Conservation (phyloP, 2,888 invertebrate species). For the Sesia apiformis region DNA sequence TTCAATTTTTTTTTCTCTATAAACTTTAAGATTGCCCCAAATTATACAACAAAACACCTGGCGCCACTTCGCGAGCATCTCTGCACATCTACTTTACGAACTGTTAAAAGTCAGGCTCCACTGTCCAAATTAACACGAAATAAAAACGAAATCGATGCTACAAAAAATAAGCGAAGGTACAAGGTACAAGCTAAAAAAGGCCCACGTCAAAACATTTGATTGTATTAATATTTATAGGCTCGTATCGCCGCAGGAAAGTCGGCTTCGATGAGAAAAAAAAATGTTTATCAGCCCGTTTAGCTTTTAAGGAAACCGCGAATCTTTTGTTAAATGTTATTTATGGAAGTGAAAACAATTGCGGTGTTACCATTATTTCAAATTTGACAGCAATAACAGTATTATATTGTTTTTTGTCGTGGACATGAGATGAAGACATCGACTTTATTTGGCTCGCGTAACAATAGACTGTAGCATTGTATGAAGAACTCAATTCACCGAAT, state of each 20-base stretch:
- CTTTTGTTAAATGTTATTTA: constrained; percentile 72
- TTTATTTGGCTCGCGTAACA: constrained; percentile 38
- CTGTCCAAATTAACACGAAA: constrained; percentile 75
- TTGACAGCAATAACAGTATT: constrained; percentile 71
- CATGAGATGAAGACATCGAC: constrained; percentile 54
- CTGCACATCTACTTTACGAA: constrained; percentile 65
- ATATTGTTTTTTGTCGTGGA: constrained; percentile 44
- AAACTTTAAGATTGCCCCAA: constrained; percentile 12
- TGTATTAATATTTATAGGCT: constrained; percentile 74
- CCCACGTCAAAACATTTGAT: constrained; percentile 75
- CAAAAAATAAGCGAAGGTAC: constrained; percentile 68
- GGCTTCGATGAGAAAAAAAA: constrained; percentile 53
- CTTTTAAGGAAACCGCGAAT: constrained; percentile 73
- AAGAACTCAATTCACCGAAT: constrained; percentile 26
- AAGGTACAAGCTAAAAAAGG: constrained; percentile 72
- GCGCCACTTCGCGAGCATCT: constrained; percentile 36
- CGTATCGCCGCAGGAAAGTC: constrained; percentile 67
- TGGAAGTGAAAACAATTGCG: constrained; percentile 69
- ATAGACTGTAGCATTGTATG: constrained; percentile 29
- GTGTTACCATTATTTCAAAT: constrained; percentile 69
- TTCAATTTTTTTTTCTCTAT: constrained; percentile 16
- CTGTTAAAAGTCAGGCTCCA: constrained; percentile 74
- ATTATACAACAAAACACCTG: constrained; percentile 41
- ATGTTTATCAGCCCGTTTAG: constrained; percentile 71
- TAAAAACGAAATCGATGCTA: constrained; percentile 67